Base-by-base conservation (phyloP, 1,140 invertebrate species). In the Diprion similis region DNA sequence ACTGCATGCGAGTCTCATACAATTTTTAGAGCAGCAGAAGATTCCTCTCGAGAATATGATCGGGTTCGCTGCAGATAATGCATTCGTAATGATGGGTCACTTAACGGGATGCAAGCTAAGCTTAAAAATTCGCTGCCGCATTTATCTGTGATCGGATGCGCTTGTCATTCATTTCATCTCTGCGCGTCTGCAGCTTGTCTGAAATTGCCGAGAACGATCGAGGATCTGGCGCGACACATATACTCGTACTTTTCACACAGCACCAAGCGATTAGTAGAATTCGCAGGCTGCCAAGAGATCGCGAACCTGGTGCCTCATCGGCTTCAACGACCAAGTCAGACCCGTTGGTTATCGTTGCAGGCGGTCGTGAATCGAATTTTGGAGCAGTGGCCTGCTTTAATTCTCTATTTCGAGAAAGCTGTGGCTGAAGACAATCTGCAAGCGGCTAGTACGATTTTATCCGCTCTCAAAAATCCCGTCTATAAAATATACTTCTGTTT, bases 51-150 rank as follows among this genome's bases (percentile, higher is more conserved):
- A 77, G 73, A 83, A 86, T 74, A 75, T 86, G 72, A 75, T 85
- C 51, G 82, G 85, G 8, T 87, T 85, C 80, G 85, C 79, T 37
- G 75, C 84, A 71, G 86, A 87, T 76, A 83, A 84, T 8, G 77
- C 83, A 8, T 85, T 81, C 51, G 72, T 76, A 15, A 88, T 87
- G 82, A 81, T 87, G 78, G 84, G 86, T 37, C 15, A 75, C 45
- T 66, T 84, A 24, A 76, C 86, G 86, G 83, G 7, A 67, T 88
- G 65, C 67, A 71, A 47, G 79, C 73, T 17, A 72, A 77, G 47
- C 79, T 84, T 70, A 64, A 71, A 77, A 78, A 78, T 64, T 75
- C 79, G 4, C 78, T 81, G 18, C 82, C 80, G 0, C 37, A 81
- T 72, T 37, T 83, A 11, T 79, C 79, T 73, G 69, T 78, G 19